These are phyloP conservation scores for Athene cunicularia DNA, from an alignment of 2,113 vertebrate species.

Conservation along the genomic window DNA sequence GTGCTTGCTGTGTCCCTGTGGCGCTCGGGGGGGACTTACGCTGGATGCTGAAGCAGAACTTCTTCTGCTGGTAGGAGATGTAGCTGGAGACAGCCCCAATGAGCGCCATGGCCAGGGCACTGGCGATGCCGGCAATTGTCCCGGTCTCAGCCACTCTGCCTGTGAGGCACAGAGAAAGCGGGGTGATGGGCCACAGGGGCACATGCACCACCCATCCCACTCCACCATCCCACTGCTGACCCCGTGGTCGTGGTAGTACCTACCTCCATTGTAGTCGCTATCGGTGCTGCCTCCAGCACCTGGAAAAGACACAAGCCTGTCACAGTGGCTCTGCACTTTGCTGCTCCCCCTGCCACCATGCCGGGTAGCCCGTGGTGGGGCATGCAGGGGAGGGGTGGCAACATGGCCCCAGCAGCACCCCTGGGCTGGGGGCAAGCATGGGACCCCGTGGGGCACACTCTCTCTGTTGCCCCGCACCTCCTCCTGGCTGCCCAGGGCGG, in stretches of 20 bases:
- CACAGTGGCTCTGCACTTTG: neutral
- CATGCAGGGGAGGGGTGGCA: neutral
- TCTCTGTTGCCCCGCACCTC: neutral
- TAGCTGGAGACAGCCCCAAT: slow-evolving; percentile 90
- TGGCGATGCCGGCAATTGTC: slow-evolving; percentile 90
- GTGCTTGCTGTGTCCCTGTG: neutral
- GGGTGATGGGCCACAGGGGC: rapidly evolving
- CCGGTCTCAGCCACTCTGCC: slow-evolving; percentile 79
- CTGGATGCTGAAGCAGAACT: slow-evolving; percentile 94
- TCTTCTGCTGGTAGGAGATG: slow-evolving; percentile 98
- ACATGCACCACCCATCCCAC: rapidly evolving
- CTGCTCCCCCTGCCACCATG: rapidly evolving
- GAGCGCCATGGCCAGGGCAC: slow-evolving; percentile 88
- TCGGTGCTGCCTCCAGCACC: neutral
- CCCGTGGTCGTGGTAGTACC: rapidly evolving
- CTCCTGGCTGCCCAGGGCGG: rapidly evolving
- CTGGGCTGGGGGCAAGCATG: neutral
- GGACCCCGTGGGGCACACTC: rapidly evolving
- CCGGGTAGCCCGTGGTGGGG: neutral
- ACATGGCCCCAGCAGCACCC: neutral
- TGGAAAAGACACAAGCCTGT: neutral
- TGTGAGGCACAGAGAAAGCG: neutral
- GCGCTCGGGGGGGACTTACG: slow-evolving; percentile 55
- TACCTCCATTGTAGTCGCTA: neutral
- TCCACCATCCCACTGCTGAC: rapidly evolving